Base-by-base conservation (phyloP, 2,113 vertebrate species). In the Phainopepla nitens region DNA sequence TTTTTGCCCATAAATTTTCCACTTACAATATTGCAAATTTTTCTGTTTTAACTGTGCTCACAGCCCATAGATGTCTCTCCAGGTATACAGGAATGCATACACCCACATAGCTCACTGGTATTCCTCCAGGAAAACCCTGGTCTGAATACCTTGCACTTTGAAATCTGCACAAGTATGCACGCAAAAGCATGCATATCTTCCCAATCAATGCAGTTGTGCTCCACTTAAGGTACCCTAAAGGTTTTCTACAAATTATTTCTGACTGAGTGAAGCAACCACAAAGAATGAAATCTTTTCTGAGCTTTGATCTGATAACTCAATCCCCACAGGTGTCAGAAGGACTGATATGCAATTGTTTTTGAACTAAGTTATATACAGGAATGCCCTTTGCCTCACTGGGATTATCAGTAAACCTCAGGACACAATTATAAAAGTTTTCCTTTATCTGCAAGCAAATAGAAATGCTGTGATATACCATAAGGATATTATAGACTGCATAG, bases 191-290 rank as follows among this genome's bases (percentile, higher is more conserved):
- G 60, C 44, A 7, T 92, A 91, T 93, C 94, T 96, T 82, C 72
- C n/a, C 88, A 90, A 90, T 88, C 90, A 89, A 49, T 87, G 72
- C 50, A 72, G 42, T 86, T 75, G 41, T 65, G 53, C 65, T 92
- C 49, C 93, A 70, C 35, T 60, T 27, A 96, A 94, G 33, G 61
- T 66, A 72, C 77, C 81, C 88, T 93, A 73, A 87, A 94, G 92
- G 68, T 77, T 72, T 87, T 90, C 57, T 65, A 91, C 75, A 78
- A 93, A 85, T 89, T 73, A 82, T 86, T 93, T 96, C 81, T 95
- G 84, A 91, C 65, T 93, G 65, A 94, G 42, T 73, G 64, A 70
- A 95, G 58, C 22, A 96, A 41, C 39, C 58, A 70, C 5, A 1
- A 72, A 96, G 93, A 77, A 92, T 24, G 95, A 94, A 95, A 90